Base-by-base conservation (phyloP, 2,888 invertebrate genomes). In the Trachelus iudaicus region DNA sequence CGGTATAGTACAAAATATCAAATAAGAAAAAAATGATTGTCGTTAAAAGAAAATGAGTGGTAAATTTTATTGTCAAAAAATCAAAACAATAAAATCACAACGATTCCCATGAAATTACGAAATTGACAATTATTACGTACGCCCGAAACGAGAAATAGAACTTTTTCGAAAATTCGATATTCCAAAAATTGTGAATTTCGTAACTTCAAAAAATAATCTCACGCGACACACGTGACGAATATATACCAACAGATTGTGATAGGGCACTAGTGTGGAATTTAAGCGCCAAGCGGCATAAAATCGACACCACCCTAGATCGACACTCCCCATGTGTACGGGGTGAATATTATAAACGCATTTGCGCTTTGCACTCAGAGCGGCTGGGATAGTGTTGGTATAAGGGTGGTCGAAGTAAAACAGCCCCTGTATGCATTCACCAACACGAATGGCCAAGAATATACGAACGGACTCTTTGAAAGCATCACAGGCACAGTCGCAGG, bases 261-360 rank as follows among this genome's bases (percentile, higher is more conserved):
- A 23, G 23, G 23, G 56, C 68, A 35, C 75, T 76, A 71, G 75
- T 75, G 77, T 78, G 77, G 77, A 82, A 80, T 77, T 78, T 80
- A 69, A 73, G 77, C 75, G 73, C 76, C 78, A 76, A 80, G 77
- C 74, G 76, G 79, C 80, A 79, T 78, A 84, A 81, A 84, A 86
- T 87, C 83, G 81, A 78, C 81, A 78, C 79, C 79, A 77, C 80
- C 81, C 78, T 78, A 76, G 76, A 78, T 78, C 73, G 78, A 31
- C 79, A 83, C 79, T 79, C 83, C 77, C 81, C 85, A 85, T 86
- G 84, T 85, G 87, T 85, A 84, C 84, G 81, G 88, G 88, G 88
- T 88, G 88, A 89, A 89, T 89, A 89, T 89, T 88, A 88, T 89
- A 89, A 89, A 89, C 87, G 88, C 88, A 85, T 85, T 85, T 85